These are phyloP conservation scores for Panthera tigris DNA, from an alignment of 2,113 vertebrate genomes.

Conservation along the genomic window DNA sequence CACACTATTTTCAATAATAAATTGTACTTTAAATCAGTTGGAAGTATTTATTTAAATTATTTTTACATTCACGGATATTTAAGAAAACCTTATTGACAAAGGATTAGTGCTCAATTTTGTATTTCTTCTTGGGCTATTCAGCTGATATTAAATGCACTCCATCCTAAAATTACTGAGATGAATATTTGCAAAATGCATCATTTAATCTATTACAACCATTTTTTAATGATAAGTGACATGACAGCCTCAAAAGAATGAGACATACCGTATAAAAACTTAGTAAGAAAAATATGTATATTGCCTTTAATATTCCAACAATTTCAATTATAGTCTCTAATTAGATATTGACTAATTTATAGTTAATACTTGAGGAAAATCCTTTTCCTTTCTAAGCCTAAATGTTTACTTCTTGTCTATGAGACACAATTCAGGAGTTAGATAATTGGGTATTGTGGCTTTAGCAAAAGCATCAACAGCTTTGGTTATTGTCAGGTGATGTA, in stretches of 20 bases:
- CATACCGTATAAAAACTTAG: background rate
- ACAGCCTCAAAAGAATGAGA: background rate
- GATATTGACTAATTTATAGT: background rate
- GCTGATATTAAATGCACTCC: background rate
- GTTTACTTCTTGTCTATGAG: background rate
- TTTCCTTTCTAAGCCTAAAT: background rate
- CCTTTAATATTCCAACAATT: background rate
- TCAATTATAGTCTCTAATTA: background rate
- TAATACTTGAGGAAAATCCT: background rate
- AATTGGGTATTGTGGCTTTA: background rate
- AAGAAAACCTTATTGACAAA: background rate
- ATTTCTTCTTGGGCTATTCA: background rate
- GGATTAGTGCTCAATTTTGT: background rate
- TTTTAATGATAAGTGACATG: background rate
- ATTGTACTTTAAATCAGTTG: background rate
- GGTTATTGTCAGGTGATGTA: background rate
- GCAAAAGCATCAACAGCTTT: background rate
- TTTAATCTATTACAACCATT: background rate
- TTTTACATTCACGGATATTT: background rate
- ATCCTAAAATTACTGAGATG: background rate
- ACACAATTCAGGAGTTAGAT: background rate
- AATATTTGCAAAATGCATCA: background rate
- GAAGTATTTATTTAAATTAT: background rate
- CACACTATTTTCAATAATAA: background rate
- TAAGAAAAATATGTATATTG: background rate